phyloP scores from a whole-genome alignment of 2,797 vertebrate genomes.

The Myotis findleyi region DNA sequence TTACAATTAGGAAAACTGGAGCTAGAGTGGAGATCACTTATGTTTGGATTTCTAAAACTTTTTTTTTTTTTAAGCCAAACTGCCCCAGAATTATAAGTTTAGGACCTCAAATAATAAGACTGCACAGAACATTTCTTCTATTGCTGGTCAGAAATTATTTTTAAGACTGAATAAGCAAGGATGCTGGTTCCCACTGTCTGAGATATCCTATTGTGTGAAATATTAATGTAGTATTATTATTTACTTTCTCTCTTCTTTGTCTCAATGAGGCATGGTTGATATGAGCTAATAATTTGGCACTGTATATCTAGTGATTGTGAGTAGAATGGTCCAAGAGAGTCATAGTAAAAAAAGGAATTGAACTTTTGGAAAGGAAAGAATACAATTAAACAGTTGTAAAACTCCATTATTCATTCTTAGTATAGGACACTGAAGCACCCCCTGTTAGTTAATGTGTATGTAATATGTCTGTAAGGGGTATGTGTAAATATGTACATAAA shows the following conservation, averaged over 20 bases:
- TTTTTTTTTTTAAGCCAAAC: neutral
- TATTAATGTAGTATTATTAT: neutral
- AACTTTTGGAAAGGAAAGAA: neutral
- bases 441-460: neutral
- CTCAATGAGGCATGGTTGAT: neutral
- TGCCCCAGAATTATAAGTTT: neutral
- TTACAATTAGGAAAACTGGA: constrained; percentile 40
- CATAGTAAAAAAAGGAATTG: neutral
- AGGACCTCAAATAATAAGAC: neutral
- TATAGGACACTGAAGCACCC: neutral
- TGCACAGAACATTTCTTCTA: neutral
- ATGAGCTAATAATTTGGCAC: neutral
- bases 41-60: neutral
- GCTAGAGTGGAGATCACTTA: constrained; percentile 30
- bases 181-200: neutral
- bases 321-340: neutral
- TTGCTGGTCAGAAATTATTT: neutral
- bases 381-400: neutral
- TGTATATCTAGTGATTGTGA: neutral
- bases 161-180: constrained; percentile 24
- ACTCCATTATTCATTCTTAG: neutral
- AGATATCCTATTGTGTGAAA: neutral
- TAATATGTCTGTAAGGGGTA: neutral
- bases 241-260: neutral
- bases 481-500: neutral